These are phyloP conservation scores for Etia nguti DNA, from an alignment of 2,113 vertebrate species.

Conservation along the genomic window DNA sequence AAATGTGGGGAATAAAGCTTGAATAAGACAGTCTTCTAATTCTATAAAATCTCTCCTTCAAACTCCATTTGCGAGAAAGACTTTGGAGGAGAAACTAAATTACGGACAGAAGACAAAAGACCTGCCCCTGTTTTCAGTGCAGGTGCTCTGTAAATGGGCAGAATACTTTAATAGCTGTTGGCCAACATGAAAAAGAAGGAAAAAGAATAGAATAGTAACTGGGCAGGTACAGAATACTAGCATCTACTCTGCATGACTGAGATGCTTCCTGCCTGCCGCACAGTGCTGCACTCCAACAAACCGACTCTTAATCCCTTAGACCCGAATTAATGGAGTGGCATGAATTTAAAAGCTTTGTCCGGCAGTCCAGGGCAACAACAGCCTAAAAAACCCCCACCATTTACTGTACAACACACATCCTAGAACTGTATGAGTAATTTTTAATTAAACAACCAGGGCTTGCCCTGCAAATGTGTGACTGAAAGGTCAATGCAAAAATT, in stretches of 20 bases:
- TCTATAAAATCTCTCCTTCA: neutral
- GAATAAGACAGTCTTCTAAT: neutral
- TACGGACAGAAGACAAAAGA: neutral
- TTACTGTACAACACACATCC: neutral
- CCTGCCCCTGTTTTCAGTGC: neutral
- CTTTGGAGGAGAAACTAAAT: neutral
- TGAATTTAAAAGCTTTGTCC: neutral
- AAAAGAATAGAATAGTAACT: neutral
- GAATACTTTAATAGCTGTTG: neutral
- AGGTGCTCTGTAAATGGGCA: neutral
- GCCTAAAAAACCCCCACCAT: fast-evolving
- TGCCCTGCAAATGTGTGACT: neutral
- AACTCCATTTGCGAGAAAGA: neutral
- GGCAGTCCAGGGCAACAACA: neutral
- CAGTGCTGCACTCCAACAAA: neutral
- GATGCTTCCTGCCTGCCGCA: slow-evolving; percentile 5
- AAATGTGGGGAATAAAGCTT: neutral
- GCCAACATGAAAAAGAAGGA: neutral
- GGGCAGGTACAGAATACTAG: slow-evolving; percentile 6
- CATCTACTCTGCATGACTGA: slow-evolving; percentile 2
- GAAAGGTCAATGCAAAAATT: neutral
- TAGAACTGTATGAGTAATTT: neutral
- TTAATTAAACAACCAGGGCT: neutral
- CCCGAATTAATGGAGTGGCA: slow-evolving; percentile 17
- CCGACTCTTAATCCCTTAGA: slow-evolving; percentile 20